phyloP scores from a whole-genome alignment of 2,113 vertebrate genomes.

The Emydura subglobosa region DNA sequence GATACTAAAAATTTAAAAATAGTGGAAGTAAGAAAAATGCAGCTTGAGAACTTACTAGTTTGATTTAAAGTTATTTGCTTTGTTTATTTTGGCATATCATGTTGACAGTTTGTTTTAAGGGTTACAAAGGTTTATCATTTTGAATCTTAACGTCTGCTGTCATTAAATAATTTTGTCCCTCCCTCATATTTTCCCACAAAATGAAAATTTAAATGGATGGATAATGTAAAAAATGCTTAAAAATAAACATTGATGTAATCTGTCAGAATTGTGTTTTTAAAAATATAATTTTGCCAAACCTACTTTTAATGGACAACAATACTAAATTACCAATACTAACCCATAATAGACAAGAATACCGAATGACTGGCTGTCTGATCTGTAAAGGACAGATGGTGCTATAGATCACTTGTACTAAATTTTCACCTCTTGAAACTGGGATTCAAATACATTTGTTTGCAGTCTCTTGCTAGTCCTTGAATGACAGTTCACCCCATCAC shows the following conservation, averaged over 20 bases:
- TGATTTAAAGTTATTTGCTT: not conserved
- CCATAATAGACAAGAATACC: not conserved
- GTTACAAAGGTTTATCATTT: not conserved
- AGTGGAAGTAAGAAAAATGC: not conserved
- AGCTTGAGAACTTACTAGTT: not conserved
- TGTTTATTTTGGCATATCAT: not conserved
- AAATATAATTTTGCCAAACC: not conserved
- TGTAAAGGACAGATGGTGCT: fast-evolving
- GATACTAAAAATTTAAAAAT: not conserved
- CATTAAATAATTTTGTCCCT: not conserved
- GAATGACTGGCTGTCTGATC: not conserved
- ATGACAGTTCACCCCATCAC: not conserved
- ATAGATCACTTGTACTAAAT: not conserved
- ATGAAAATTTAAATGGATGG: not conserved
- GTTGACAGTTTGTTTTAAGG: not conserved
- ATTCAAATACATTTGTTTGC: not conserved
- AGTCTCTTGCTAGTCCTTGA: not conserved
- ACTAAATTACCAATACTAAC: not conserved
- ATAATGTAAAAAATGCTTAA: not conserved
- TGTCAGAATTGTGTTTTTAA: not conserved
- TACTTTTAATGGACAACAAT: not conserved
- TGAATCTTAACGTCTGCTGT: not conserved
- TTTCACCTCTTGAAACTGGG: not conserved
- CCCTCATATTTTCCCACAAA: not conserved
- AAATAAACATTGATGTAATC: not conserved